Base-by-base conservation (phyloP, 2,797 vertebrate genomes). In the Muscicapa comitata region DNA sequence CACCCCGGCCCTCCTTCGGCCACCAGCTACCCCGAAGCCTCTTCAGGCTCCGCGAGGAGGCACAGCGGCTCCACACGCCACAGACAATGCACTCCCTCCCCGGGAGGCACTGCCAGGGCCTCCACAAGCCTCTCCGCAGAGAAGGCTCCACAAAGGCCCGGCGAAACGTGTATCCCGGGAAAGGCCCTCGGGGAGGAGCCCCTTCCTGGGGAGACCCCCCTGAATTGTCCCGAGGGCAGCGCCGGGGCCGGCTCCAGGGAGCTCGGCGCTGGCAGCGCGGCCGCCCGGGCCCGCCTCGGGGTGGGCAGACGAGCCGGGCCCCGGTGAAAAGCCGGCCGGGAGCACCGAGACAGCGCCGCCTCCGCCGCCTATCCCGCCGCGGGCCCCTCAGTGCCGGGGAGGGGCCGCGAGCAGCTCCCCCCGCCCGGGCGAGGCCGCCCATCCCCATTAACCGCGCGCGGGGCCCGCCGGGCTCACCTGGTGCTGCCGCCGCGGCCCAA, bases 401-500 rank as follows among this genome's bases (percentile, higher is more conserved):
- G 62, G 58, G 48, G 58, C 65, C 54, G 38, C 18, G 7, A 48
- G 26, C n/a, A 5, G 40, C 51, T 16, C 33, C 43, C 79, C 35
- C 31, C 43, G 0, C 14, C 45, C 51, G 3, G 29, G 43, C 43
- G 33, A 31, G 66, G 35, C 31, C 66, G 0, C 23, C 53, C 13
- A 23, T 5, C 28, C 20, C 66, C 29, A 1, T 3, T 1, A 17
- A 5, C 29, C 4, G 37, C 2, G 3, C 13, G 2, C 23, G 3
- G 1, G 1, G 13, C 9, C 1, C 7, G n/a, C 43, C 37, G 9
- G 1, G 11, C 70, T 85, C 63, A 86, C 76, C 81, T 74, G 86
- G 43, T 93, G 33, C 66, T 82, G 13, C 55, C 45, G 62, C 77
- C 26, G 55, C 87, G 61, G 35, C 74, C 89, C 74, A 5, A 53